phyloP scores from a whole-genome alignment of 2,797 vertebrate genomes.

The Sylvilagus floridanus region DNA sequence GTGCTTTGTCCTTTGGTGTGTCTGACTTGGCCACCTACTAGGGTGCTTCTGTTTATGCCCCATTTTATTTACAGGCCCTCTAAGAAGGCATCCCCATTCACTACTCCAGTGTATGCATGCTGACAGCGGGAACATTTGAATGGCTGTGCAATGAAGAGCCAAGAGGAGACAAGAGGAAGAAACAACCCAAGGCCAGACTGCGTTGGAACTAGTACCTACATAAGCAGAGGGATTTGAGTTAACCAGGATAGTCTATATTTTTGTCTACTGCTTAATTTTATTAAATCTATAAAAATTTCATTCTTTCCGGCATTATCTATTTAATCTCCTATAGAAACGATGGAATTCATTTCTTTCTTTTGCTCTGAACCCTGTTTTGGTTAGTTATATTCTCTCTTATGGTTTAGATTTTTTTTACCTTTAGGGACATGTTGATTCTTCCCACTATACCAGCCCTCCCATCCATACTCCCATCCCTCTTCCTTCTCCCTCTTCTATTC shows the following conservation, averaged over 20 bases:
- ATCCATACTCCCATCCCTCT: too few species aligned
- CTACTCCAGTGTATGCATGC: background rate
- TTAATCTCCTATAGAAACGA: background rate
- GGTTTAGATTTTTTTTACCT: background rate
- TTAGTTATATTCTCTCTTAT: background rate
- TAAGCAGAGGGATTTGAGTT: background rate
- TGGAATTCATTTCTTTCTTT: background rate
- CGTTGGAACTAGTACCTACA: background rate
- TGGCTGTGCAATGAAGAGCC: background rate
- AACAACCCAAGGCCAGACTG: background rate
- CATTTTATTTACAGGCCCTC: background rate
- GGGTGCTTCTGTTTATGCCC: background rate
- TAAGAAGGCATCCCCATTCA: background rate
- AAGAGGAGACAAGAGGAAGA: background rate
- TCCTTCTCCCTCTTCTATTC: too few species aligned
- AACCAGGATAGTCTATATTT: background rate
- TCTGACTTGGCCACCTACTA: background rate
- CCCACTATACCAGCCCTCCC: too few species aligned
- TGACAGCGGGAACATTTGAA: background rate
- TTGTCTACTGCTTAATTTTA: conserved; percentile 12
- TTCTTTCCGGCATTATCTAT: background rate
- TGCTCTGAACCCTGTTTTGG: background rate
- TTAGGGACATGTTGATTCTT: too few species aligned
- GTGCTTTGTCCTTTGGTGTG: background rate
- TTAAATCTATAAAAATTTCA: background rate